Evolutionary conservation across 2,797 vertebrate genomes (phyloP).

Genomic region (Ataeniobius toweri): DNA sequence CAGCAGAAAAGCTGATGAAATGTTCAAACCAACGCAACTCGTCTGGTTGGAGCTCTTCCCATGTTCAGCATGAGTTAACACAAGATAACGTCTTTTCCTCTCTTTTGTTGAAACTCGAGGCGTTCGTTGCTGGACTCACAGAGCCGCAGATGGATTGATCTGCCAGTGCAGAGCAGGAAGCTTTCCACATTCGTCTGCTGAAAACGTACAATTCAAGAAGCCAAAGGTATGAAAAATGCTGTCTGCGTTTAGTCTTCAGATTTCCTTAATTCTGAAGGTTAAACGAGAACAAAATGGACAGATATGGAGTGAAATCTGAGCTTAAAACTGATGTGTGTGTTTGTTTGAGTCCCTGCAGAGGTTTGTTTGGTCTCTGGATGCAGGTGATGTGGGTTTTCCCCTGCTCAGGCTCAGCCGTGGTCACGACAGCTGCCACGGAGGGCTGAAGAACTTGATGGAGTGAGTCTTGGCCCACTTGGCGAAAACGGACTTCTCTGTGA

Average conservation of each 20-base stretch:
- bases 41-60: constrained; percentile 30
- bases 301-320: constrained; percentile 24
- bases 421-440: constrained; percentile 92
- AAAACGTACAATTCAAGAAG: constrained; percentile 22
- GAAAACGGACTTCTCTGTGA: constrained; percentile 97
- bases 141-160: constrained; percentile 48
- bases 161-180: constrained; percentile 20
- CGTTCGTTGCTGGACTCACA: constrained; percentile 54
- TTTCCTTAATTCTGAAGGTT: not conserved
- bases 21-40: constrained; percentile 17
- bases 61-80: constrained; percentile 22
- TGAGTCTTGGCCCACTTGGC: constrained; percentile 94
- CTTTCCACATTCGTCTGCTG: constrained; percentile 21
- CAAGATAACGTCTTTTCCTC: constrained; percentile 23
- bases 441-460: constrained; percentile 93
- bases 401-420: constrained; percentile 46
- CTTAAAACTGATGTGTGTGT: constrained; percentile 3
- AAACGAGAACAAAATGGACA: not conserved
- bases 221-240: constrained; percentile 13
- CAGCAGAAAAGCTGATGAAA: constrained; percentile 36
- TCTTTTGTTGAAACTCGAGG: constrained; percentile 18
- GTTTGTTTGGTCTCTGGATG: not conserved
- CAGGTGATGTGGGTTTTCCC: not conserved
- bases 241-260: constrained; percentile 1
- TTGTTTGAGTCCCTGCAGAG: constrained; percentile 19